Percentiles rank a stretch among this genome's conserved stretches.
phyloP scores from a whole-genome alignment of 2,113 vertebrate species.

The Hippocampus barbouri region DNA sequence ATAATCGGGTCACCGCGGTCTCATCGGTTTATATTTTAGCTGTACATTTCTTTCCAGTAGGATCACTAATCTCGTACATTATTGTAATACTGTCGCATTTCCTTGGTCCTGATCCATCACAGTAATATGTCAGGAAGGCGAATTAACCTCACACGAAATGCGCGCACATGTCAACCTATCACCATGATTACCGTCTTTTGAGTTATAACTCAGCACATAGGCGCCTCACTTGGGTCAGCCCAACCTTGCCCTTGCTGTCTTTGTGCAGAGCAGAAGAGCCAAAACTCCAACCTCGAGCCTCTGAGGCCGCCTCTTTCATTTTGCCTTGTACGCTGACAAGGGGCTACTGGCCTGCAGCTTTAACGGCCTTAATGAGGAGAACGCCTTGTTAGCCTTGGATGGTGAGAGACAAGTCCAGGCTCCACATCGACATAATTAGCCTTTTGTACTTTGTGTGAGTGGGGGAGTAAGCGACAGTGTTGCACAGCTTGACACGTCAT shows the following conservation, averaged over 20 bases:
- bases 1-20: neutral
- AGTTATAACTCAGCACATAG: conserved; percentile 8
- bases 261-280: conserved; percentile 40
- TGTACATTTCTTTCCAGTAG: conserved; percentile 6
- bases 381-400: conserved; percentile 50
- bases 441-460: conserved; percentile 51
- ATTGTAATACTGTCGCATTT: conserved; percentile 10
- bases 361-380: conserved; percentile 57
- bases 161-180: conserved; percentile 25
- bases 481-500: neutral
- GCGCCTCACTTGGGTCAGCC: conserved; percentile 26
- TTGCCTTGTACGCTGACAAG: conserved; percentile 57
- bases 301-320: conserved; percentile 51
- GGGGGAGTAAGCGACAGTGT: neutral
- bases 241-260: conserved; percentile 44
- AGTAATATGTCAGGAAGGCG: conserved; percentile 35
- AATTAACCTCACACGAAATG: conserved; percentile 37
- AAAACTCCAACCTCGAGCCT: conserved; percentile 52
- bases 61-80: conserved; percentile 10
- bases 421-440: conserved; percentile 63
- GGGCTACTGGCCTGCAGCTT: conserved; percentile 49
- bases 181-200: conserved; percentile 29
- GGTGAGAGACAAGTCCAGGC: conserved; percentile 50
- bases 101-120: conserved; percentile 32
- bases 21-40: neutral